phyloP scores from a whole-genome alignment of 2,113 vertebrate species.

The Podarcis muralis region DNA sequence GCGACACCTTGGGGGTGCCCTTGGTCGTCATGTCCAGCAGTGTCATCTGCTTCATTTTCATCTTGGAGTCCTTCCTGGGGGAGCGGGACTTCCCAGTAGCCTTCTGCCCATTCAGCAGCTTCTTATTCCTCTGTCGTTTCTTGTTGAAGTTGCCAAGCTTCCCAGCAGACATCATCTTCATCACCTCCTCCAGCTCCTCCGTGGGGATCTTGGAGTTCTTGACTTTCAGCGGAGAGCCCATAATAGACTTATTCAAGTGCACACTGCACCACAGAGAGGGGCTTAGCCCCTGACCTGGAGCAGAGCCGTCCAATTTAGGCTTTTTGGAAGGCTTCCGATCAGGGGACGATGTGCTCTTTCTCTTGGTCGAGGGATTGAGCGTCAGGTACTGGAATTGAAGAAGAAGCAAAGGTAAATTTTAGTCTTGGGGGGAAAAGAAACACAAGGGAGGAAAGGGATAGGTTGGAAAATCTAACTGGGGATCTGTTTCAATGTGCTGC shows the following conservation, averaged over 20 bases:
- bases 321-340: constrained; percentile 89
- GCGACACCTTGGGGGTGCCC: constrained; percentile 79
- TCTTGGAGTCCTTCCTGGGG: constrained; percentile 87
- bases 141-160: constrained; percentile 75
- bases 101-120: constrained; percentile 86
- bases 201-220: constrained; percentile 89
- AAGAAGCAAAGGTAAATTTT: constrained; percentile 6
- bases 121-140: constrained; percentile 77
- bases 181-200: constrained; percentile 79
- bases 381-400: constrained; percentile 88
- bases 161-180: constrained; percentile 78
- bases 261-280: constrained; percentile 92
- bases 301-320: constrained; percentile 79
- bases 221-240: constrained; percentile 87
- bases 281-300: constrained; percentile 82
- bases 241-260: constrained; percentile 88
- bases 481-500: not conserved
- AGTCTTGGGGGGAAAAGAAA: not conserved
- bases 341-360: constrained; percentile 85
- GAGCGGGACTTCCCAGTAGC: constrained; percentile 74
- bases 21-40: constrained; percentile 90
- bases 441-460: not conserved
- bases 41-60: constrained; percentile 97
- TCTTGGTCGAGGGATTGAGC: constrained; percentile 90
- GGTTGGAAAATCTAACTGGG: not conserved